Evolutionary conservation across 2,888 invertebrate species (phyloP), one percentile per base, ranked within the genome.

Genomic region (Agonopterix subpropinquella): DNA sequence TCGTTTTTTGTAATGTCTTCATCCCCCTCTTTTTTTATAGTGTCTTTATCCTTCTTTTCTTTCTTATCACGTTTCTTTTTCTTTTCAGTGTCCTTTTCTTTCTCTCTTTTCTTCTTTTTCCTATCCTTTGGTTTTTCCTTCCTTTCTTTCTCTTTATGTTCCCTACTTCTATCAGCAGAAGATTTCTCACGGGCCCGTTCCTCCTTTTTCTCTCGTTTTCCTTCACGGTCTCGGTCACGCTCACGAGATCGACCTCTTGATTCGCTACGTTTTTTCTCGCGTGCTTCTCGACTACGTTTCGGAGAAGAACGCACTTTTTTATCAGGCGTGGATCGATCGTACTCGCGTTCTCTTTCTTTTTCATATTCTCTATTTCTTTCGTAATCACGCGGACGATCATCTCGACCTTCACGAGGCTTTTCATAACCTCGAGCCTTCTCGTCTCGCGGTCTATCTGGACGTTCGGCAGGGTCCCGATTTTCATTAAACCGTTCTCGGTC

Each of bases 131-230:
- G 44, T 56, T 79, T 81, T 53, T 89, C 75, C 66, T 89, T 90
- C 57, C 89, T 89, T 49, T 91, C 90, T 60, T 90, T 90, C 11
- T 91, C 90, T 65, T 90, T 91, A 49, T 89, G 90, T 51, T 90
- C 90, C 55, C 80, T 88, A 55, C 63, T 81, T 63, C 85, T 75
- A 41, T 90, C 90, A 13, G 86, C 81, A 36, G 78, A 79, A 10
- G 83, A 77, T 58, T 80, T 80, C 49, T 87, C 80, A 48, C 80
- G 68, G 58, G 64, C 55, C 74, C 88, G 71, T 61, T 89, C 78
- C 66, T 89, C 83, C 67, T 89, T 91, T 64, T 89, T 90, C 55
- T 89, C 90, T 39, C 90, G 84, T 55, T 82, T 87, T 58, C 75
- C 79, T 53, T 90, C 91, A 53, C 89, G 87, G 42, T 90, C 91